Base-by-base conservation (phyloP, 2,113 vertebrate species). In the Edolisoma coerulescens region DNA sequence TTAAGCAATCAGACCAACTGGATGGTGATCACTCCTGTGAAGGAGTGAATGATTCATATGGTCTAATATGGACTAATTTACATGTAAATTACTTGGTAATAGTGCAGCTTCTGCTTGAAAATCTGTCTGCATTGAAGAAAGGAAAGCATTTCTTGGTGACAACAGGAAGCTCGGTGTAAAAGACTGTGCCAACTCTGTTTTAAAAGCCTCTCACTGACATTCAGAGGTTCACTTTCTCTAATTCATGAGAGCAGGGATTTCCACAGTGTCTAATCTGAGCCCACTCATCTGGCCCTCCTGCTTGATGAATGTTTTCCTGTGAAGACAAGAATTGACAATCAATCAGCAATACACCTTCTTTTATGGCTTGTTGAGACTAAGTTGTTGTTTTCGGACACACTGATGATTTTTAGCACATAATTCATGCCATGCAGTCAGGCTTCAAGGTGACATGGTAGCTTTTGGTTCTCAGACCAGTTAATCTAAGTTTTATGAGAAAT, bases 51-150 rank as follows among this genome's bases (percentile, higher is more conserved):
- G 91, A 96, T 95, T 97, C 87, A 93, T 95, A 80, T 92, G 76
- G 75, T 87, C 81, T 95, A 97, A 97, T 95, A 97, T 74, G 80
- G 82, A 97, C 94, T 97, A 77, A 97, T 98, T 92, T 97, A 84
- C 94, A 96, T 96, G 88, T 91, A 98, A 97, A 97, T 97, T 90
- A 96, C 84, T 92, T 39, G 39, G 27, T 87, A 95, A 92, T 96
- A 77, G 84, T 95, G 91, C 67, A 41, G 90, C 81, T 97, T 95
- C 89, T 94, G 65, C 84, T 96, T 92, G 80, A 96, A 95, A 97
- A 92, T 95, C 95, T 92, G 71, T 89, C 81, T 94, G 65, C 91
- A 89, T 24, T 79, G n/a, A 67, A 65, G 56, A 64, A 26, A 41
- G 19, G 54, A 64, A 85, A 61, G 44, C 23, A 61, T 69, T 84